A percentile compares a stretch with the other conserved stretches of the same genome.
Evolutionary conservation across 2,797 vertebrate species (phyloP).

Genomic region (Malurus splendens): DNA sequence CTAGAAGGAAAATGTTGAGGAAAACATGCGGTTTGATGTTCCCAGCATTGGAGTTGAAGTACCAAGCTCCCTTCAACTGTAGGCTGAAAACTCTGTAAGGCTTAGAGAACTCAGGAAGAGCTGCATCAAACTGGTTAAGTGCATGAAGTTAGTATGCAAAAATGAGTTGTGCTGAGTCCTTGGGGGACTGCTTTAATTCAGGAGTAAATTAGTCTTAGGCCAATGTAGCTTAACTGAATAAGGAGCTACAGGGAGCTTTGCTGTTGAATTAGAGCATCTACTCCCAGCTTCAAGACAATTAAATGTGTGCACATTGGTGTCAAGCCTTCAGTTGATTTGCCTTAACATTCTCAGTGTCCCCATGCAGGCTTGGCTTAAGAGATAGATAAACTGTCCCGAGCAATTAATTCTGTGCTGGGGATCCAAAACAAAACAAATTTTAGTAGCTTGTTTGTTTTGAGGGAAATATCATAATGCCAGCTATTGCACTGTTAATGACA

Average conservation of each 20-base stretch:
- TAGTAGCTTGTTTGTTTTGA: not conserved
- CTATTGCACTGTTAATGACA: not conserved
- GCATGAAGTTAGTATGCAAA: not conserved
- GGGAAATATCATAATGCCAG: not conserved
- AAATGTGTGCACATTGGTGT: not conserved
- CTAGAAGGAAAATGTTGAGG: not conserved
- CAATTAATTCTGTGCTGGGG: not conserved
- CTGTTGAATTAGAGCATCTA: constrained; percentile 34
- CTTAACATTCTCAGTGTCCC: not conserved
- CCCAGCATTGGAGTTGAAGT: not conserved
- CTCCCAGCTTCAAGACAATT: constrained; percentile 15
- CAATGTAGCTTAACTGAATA: constrained; percentile 34
- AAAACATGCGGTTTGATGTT: not conserved
- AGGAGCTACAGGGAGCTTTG: constrained; percentile 30
- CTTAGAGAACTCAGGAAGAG: not conserved
- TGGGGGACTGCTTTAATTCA: constrained; percentile 29
- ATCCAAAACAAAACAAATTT: not conserved
- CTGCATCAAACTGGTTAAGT: not conserved
- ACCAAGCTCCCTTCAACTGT: not conserved
- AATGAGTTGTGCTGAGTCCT: constrained; percentile 15
- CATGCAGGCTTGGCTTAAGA: not conserved
- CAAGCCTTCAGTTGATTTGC: not conserved
- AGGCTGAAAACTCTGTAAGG: not conserved
- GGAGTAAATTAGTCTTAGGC: constrained; percentile 36
- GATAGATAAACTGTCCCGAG: not conserved